Conservation (phyloP, 2,888 invertebrate genomes). For the Diarsia rubi region DNA sequence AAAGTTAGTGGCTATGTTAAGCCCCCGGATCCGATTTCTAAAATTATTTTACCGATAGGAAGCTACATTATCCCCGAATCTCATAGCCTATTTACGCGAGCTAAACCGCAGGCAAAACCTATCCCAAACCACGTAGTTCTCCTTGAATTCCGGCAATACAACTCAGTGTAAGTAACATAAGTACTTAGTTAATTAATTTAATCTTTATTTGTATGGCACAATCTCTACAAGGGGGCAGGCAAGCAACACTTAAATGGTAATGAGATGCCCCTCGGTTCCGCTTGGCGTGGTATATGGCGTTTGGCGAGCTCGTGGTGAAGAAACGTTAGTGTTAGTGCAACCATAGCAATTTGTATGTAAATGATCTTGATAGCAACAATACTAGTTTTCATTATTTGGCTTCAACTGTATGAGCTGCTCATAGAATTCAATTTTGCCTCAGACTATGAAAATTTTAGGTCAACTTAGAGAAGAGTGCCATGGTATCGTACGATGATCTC, state of each 20-base stretch:
- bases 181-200: constrained; percentile 8
- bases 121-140: background rate
- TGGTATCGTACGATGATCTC: background rate
- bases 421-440: background rate
- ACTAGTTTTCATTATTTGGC: constrained; percentile 1
- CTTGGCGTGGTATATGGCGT: constrained; percentile 26
- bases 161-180: constrained; percentile 22
- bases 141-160: constrained; percentile 39
- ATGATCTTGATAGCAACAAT: constrained; percentile 16
- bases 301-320: constrained; percentile 14
- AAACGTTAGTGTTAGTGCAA: constrained; percentile 13
- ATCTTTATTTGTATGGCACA: constrained; percentile 15
- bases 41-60: background rate
- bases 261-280: constrained; percentile 42
- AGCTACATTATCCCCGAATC: background rate
- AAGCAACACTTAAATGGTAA: constrained; percentile 54
- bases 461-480: background rate
- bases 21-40: background rate
- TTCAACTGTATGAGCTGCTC: background rate
- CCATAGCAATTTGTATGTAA: constrained; percentile 42
- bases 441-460: background rate
- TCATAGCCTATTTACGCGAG: background rate
- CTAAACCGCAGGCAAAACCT: background rate
- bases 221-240: constrained; percentile 16
- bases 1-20: no score